Evolutionary conservation across 2,888 invertebrate species (phyloP), one percentile per base, ranked within the genome.

Genomic region (Autographa pulchrina): DNA sequence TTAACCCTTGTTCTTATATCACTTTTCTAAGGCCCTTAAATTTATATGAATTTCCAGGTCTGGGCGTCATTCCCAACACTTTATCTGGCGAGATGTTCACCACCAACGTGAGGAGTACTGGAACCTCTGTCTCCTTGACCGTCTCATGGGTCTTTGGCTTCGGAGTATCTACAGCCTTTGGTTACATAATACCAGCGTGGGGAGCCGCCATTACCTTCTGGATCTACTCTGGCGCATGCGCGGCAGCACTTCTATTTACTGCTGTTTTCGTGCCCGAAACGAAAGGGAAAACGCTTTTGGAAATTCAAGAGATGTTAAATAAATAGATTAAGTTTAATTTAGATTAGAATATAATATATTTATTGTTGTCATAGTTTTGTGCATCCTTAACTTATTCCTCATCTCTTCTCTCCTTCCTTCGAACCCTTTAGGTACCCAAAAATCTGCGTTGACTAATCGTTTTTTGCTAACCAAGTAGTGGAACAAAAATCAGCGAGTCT

Each of bases 61-160:
- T 91, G 0, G 87, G 84, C 0, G 85, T 87, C 2, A 87, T 91
- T 13, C 91, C 91, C 1, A 68, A 64, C 11, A 85, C 88, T 0
- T 80, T 90, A 0, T 82, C 83, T 0, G 88, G 89, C 0, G 91
- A 91, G 70, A 87, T 91, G 88, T 90, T 87, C 70, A 81, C 84
- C 0, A 67, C 87, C 0, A 88, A 87, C 71, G 85, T 88, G 14
- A 80, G 91, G 5, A 83, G 88, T 14, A 77, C 78, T 0, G 91
- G 89, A 0, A 84, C 88, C 0, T 79, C 88, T 0, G 32, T 87
- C 0, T 72, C 85, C 0, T 18, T 84, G 0, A 85, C 87, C 14
- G 65, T 80, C 0, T 75, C 72, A 2, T 89, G 86, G 82, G 3
- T 88, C 0, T 72, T 84, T 0, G 89, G 89, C 0, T 90, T 90